Evolutionary conservation across 2,888 invertebrate genomes (phyloP), one percentile per base, ranked within the genome.

Genomic region (Chloroclystis v-ata): DNA sequence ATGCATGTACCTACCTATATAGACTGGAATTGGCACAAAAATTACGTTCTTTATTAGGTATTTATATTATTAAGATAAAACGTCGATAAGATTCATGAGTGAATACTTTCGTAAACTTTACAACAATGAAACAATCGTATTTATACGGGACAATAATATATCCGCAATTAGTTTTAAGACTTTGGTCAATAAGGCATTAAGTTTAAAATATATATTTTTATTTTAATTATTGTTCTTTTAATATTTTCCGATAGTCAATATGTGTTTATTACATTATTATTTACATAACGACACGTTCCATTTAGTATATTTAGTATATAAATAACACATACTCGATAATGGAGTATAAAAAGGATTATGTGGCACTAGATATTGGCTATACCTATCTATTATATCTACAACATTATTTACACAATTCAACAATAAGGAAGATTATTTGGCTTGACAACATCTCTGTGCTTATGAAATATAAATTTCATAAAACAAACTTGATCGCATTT

Each of bases 151-250:
- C 72, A 20, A 79, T 78, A 75, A 70, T 69, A 69, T 66, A 81
- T 78, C 83, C 80, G 70, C 78, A 83, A 83, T 84, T 87, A 87
- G 86, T 85, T 85, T 85, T 84, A 82, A 85, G 86, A 86, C 86
- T 86, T 87, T 87, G 87, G 87, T 87, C 87, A 87, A 85, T 87
- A 87, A 87, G 87, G 87, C 87, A 86, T 85, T 85, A 87, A 86
- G 84, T 86, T 86, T 83, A 84, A 85, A 85, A 84, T 84, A 83
- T 82, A 83, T 82, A 56, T 54, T 57, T 75, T 78, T 69, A 77
- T 73, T 84, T 85, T 85, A 84, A 85, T 86, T 86, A 85, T 85
- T 87, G 85, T 85, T 87, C 85, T 84, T 66, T 82, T 82, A 82
- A 83, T 74, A 78, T 78, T 81, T 78, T 83, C 39, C 78, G 80